Evolutionary conservation across 2,797 vertebrate species (phyloP), one percentile per base, ranked within the genome.

Genomic region (Oophaga sylvatica): DNA sequence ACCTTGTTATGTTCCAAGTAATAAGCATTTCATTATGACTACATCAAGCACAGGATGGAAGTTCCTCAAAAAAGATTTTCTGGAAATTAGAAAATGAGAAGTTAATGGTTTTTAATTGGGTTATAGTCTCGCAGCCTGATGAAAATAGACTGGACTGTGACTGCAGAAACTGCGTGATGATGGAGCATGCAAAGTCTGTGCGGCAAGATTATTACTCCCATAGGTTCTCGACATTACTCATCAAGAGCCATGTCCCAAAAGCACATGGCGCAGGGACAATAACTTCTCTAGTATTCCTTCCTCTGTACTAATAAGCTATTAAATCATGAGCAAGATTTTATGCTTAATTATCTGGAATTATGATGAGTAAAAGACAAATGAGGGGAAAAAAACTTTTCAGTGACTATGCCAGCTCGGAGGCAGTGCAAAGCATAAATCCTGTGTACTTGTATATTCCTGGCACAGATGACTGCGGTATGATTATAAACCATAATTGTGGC

Each of bases 81-180:
- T 67, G 48, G 35, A 83, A 83, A 84, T 84, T 41, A 84, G 71
- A 84, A 76, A 65, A 84, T 65, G 71, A 84, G 82, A 75, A 60
- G 70, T 45, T 76, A 84, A 84, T 76, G 70, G 83, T 77, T 84
- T 63, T 57, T 76, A 76, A 84, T 77, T 83, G 60, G 59, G 59
- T 84, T 77, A 84, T 45, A 84, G 12, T 26, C 16, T 31, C 26
- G 20, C 35, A 73, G 59, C 13, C n/a, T 45, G 26, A 53, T 15
- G 17, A 84, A 84, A 84, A 84, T 84, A 76, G 70, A 84, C 59
- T 53, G 35, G 56, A 62, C 71, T 84, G 59, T 48, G 83, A 35
- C 57, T 84, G 12, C 35, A 65, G 20, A 62, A 63, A 26, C 22
- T 57, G 75, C 83, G 12, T 62, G 35, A 63, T 83, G 63, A 81